These are phyloP conservation scores for Amblyraja radiata DNA, from an alignment of 2,797 vertebrate species.

Conservation along the genomic window DNA sequence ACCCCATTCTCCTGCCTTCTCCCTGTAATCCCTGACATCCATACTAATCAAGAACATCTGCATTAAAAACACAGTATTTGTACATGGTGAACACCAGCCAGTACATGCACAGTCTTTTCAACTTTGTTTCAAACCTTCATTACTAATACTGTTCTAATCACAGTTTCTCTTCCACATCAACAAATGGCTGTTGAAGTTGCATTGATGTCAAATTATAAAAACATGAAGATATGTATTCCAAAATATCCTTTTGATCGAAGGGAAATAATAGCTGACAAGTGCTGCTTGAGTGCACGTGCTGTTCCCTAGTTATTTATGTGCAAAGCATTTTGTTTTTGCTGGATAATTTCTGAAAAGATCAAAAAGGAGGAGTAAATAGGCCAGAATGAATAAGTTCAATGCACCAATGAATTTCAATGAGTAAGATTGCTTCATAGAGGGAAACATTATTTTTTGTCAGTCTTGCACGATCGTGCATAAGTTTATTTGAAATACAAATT, in stretches of 20 bases:
- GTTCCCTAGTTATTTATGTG: background rate
- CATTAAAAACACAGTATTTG: background rate
- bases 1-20: too few relatives aligned
- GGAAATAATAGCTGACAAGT: constrained; percentile 4
- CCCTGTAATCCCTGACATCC: too few relatives aligned
- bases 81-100: background rate
- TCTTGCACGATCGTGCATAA: background rate
- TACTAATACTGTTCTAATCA: background rate
- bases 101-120: background rate
- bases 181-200: background rate
- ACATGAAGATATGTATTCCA: background rate
- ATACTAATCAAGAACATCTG: too few relatives aligned
- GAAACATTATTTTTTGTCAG: background rate
- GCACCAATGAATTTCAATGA: background rate
- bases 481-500: background rate
- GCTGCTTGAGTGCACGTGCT: background rate
- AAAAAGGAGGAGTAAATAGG: background rate
- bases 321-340: background rate
- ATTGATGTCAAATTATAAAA: constrained; percentile 29
- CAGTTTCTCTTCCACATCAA: background rate
- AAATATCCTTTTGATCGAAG: constrained; percentile 27
- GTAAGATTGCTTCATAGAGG: background rate
- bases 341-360: constrained; percentile 8
- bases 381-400: background rate
- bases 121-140: background rate